phyloP scores from a whole-genome alignment of 2,888 invertebrate genomes.

The Physocephala rufipes region DNA sequence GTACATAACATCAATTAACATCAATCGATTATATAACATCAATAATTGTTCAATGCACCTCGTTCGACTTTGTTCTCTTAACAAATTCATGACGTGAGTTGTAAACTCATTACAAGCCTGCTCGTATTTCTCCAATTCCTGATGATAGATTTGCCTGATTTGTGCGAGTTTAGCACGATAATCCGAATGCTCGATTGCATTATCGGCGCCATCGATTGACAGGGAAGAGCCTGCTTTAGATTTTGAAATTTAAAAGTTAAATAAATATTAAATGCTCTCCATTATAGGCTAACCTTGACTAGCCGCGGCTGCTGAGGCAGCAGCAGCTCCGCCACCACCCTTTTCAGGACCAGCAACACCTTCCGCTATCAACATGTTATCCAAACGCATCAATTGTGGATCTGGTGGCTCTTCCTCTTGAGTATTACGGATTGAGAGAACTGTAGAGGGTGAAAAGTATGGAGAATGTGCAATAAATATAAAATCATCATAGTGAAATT shows the following conservation, averaged over 20 bases:
- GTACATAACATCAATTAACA: neutral
- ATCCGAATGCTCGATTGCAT: constrained; percentile 99
- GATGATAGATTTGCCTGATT: constrained; percentile 98
- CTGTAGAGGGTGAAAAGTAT: constrained; percentile 67
- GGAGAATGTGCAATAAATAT: constrained; percentile 40
- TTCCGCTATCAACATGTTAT: constrained; percentile 99
- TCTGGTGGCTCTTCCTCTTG: constrained; percentile 99
- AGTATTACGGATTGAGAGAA: constrained; percentile 92
- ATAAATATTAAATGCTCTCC: constrained; percentile 9
- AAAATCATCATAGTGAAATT: too few species aligned
- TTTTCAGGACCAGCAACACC: constrained; percentile 97
- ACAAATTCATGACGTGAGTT: constrained; percentile 98
- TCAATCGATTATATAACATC: neutral
- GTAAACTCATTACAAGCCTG: constrained; percentile 99
- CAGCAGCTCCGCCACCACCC: constrained; percentile 87
- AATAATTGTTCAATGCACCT: constrained; percentile 56
- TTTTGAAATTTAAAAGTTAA: neutral
- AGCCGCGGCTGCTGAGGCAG: constrained; percentile 89
- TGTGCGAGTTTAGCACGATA: constrained; percentile 98
- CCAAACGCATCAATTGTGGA: constrained; percentile 97
- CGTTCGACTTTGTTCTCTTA: constrained; percentile 96
- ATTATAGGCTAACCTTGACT: constrained; percentile 71
- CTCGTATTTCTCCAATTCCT: constrained; percentile 99
- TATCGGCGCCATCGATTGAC: constrained; percentile 74
- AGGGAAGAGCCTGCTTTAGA: constrained; percentile 58